phyloP scores from a whole-genome alignment of 2,888 invertebrate species.

The Eueremaeus valkanovi region DNA sequence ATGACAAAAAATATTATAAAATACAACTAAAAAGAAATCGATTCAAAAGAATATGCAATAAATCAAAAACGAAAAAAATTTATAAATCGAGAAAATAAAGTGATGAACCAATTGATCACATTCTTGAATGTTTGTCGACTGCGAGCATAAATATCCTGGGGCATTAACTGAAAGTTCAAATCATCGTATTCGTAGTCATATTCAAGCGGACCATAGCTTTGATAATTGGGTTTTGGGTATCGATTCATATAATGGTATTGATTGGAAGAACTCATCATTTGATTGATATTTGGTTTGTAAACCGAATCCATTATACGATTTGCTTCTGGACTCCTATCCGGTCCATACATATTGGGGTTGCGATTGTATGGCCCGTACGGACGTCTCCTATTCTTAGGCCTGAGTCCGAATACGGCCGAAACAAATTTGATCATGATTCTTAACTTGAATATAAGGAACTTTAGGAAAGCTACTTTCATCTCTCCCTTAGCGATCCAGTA shows the following conservation, averaged over 20 bases:
- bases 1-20: no score
- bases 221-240: no score
- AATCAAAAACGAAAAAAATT: neutral
- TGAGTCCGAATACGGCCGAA: neutral
- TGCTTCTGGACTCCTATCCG: no score
- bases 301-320: no score
- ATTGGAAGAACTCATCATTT: no score
- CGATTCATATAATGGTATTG: no score
- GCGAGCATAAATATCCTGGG: neutral
- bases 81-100: neutral
- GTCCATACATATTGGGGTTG: neutral
- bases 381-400: neutral
- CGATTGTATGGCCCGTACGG: neutral
- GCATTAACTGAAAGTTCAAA: neutral
- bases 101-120: neutral
- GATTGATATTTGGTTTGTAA: no score
- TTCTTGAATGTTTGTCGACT: neutral
- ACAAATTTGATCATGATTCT: neutral
- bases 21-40: neutral
- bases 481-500: constrained; percentile 5
- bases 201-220: no score
- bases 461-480: constrained; percentile 16
- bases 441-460: neutral
- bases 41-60: neutral
- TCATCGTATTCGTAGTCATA: neutral